Evolutionary conservation across 2,113 vertebrate genomes (phyloP).

Genomic region (Trinectes maculatus): DNA sequence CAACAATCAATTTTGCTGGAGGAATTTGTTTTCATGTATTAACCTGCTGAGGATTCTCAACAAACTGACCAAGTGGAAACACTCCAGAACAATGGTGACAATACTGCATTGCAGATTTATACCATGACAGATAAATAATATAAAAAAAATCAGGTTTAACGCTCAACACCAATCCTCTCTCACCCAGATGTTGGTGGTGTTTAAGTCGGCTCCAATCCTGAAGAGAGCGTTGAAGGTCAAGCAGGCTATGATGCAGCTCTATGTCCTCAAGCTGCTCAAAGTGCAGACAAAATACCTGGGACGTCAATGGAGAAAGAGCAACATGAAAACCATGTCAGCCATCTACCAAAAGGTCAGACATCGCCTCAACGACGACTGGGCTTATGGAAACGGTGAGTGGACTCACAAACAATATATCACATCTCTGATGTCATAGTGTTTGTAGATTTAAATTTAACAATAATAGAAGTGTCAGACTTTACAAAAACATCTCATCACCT

Average conservation of each 20-base stretch:
- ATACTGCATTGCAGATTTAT: neutral
- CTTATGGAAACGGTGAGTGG: slow-evolving; percentile 92
- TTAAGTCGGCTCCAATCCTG: slow-evolving; percentile 98
- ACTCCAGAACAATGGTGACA: slow-evolving; percentile 97
- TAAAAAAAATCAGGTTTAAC: neutral
- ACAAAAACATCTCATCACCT: too few relatives aligned
- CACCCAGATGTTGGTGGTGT: slow-evolving; percentile 95
- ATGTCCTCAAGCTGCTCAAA: slow-evolving; percentile 96
- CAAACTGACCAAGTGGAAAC: slow-evolving; percentile 99
- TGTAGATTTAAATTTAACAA: neutral
- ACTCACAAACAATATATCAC: too few relatives aligned
- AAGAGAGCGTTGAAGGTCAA: slow-evolving; percentile 98
- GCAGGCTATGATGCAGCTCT: slow-evolving; percentile 99
- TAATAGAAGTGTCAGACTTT: too few relatives aligned
- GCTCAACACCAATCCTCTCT: neutral
- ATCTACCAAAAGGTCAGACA: slow-evolving; percentile 99
- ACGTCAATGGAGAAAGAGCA: slow-evolving; percentile 98
- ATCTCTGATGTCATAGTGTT: neutral
- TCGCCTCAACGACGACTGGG: slow-evolving; percentile 98
- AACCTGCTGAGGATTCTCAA: slow-evolving; percentile 97
- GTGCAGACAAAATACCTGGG: slow-evolving; percentile 98
- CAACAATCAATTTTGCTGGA: slow-evolving; percentile 99
- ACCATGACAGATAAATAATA: neutral
- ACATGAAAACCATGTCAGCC: slow-evolving; percentile 99
- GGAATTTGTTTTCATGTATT: slow-evolving; percentile 98